phyloP scores from a whole-genome alignment of 2,113 vertebrate species.

The Tyto alba region DNA sequence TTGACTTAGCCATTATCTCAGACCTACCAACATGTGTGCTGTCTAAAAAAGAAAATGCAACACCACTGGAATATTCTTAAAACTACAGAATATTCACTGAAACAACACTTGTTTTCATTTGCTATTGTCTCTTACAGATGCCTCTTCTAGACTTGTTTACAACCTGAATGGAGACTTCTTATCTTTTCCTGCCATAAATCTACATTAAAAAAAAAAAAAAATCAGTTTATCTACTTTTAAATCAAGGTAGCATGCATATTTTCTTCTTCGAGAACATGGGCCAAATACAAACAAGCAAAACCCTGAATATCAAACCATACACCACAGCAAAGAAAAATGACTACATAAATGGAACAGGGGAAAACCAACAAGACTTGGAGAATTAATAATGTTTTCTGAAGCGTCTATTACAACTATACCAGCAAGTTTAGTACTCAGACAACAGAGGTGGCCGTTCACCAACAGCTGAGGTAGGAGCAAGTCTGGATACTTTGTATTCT shows the following conservation, averaged over 20 bases:
- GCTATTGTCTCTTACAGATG: neutral
- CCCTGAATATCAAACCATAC: neutral
- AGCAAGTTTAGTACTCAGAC: neutral
- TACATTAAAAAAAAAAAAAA: neutral
- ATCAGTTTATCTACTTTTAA: neutral
- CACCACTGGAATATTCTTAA: neutral
- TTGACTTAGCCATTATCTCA: neutral
- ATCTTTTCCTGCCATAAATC: neutral
- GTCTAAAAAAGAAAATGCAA: neutral
- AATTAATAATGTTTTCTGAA: accelerated
- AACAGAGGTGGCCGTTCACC: neutral
- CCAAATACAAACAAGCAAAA: neutral
- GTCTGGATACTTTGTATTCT: neutral
- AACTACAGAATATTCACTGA: neutral
- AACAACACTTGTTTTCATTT: neutral
- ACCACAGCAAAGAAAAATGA: neutral
- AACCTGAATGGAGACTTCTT: neutral
- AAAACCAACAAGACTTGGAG: neutral
- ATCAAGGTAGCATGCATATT: neutral
- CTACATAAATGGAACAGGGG: neutral
- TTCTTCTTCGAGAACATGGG: neutral
- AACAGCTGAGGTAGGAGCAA: neutral
- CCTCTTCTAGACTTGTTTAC: slow-evolving; percentile 3
- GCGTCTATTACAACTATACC: neutral
- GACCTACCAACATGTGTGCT: neutral